Evolutionary conservation across 2,797 vertebrate genomes (phyloP).

Genomic region (Leptatherina wallacei): DNA sequence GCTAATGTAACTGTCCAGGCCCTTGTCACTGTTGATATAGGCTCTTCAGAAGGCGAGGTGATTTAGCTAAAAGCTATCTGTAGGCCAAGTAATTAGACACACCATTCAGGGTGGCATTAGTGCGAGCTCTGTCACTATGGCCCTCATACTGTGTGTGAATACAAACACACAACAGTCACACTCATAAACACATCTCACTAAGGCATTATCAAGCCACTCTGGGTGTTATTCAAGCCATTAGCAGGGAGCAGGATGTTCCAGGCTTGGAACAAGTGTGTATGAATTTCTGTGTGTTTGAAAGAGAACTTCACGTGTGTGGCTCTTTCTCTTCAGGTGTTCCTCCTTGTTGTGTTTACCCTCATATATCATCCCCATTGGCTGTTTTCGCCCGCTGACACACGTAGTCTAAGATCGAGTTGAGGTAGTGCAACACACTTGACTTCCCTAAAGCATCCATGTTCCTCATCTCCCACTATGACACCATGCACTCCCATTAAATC

Average conservation of each 20-base stretch:
- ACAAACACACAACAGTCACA: constrained; percentile 57
- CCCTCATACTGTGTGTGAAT: constrained; percentile 49
- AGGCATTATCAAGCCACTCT: constrained; percentile 73
- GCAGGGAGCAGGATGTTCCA: constrained; percentile 75
- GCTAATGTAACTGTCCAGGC: constrained; percentile 87
- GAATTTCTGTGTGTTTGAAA: constrained; percentile 59
- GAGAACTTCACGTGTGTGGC: constrained; percentile 26
- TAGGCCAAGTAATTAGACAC: constrained; percentile 88
- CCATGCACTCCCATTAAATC: constrained; percentile 80
- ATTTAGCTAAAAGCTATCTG: constrained; percentile 91
- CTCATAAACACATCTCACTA: constrained; percentile 42
- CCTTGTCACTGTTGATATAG: constrained; percentile 87
- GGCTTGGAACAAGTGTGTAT: constrained; percentile 67
- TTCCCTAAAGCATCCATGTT: constrained; percentile 73
- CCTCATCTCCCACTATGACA: constrained; percentile 72
- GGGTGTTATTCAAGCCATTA: constrained; percentile 86
- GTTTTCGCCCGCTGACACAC: constrained; percentile 61
- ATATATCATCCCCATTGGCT: constrained; percentile 52
- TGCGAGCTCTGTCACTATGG: constrained; percentile 70
- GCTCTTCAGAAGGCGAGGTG: constrained; percentile 86
- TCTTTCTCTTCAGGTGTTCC: constrained; percentile 26
- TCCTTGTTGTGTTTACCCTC: constrained; percentile 40
- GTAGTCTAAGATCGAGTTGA: constrained; percentile 72
- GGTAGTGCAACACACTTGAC: constrained; percentile 78
- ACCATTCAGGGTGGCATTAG: constrained; percentile 85